phyloP scores from a whole-genome alignment of 2,113 vertebrate genomes.

The Gnathonemus longibarbis region DNA sequence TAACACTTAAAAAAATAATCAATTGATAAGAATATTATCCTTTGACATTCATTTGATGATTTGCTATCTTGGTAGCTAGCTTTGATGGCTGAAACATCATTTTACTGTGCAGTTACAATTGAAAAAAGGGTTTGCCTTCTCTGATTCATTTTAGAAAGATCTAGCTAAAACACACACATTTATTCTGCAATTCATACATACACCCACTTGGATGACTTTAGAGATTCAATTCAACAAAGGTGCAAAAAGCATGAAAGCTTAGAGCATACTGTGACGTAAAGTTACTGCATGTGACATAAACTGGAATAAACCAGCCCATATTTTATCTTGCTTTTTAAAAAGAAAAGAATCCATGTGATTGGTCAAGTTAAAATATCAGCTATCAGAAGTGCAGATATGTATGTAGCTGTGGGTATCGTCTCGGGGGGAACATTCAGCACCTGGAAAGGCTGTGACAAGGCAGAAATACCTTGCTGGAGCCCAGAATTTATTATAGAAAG shows the following conservation, averaged over 20 bases:
- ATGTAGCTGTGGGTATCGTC: not conserved
- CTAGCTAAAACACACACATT: not conserved
- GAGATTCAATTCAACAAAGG: not conserved
- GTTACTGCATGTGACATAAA: not conserved
- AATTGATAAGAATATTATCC: not conserved
- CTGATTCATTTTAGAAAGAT: not conserved
- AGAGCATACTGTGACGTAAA: not conserved
- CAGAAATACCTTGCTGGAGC: not conserved
- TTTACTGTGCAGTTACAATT: not conserved
- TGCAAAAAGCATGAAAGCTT: not conserved
- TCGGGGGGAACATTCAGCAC: not conserved
- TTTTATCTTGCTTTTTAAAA: not conserved
- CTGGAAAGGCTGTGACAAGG: not conserved
- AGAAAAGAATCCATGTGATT: not conserved
- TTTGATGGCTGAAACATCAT: not conserved
- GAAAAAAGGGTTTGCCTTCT: not conserved
- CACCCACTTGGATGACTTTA: not conserved
- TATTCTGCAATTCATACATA: not conserved
- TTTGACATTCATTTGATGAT: not conserved
- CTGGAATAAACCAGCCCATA: not conserved
- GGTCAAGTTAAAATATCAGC: not conserved
- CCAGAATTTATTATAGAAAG: not conserved
- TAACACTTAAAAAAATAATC: not conserved
- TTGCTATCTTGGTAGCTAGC: not conserved
- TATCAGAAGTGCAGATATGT: not conserved